phyloP scores from a whole-genome alignment of 2,888 invertebrate species.

The Platycnemis pennipes region DNA sequence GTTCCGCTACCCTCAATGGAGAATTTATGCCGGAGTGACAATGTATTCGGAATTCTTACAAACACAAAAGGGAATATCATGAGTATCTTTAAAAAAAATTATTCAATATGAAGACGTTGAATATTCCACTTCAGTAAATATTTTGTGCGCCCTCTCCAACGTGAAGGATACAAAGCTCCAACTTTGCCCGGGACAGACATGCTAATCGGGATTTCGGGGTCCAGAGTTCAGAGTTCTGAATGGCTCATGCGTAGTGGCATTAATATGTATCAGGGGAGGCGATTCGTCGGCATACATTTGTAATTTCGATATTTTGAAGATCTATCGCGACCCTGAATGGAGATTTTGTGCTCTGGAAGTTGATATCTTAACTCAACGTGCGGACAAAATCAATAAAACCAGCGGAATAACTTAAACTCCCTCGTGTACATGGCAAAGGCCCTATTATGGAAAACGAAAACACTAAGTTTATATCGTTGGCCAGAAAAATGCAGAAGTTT shows the following conservation, averaged over 20 bases:
- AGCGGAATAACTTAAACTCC: too few relatives aligned
- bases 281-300: not conserved
- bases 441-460: too few relatives aligned
- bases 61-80: not conserved
- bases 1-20: not conserved
- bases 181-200: not conserved
- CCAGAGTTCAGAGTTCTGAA: not conserved
- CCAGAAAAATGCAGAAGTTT: too few relatives aligned
- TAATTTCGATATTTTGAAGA: not conserved
- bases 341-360: not conserved
- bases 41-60: not conserved
- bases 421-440: too few relatives aligned
- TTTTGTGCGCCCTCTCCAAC: not conserved
- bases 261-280: not conserved
- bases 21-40: not conserved
- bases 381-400: too few relatives aligned
- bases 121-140: not conserved
- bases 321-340: not conserved
- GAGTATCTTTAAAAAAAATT: not conserved
- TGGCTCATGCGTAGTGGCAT: not conserved
- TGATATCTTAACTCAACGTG: not conserved
- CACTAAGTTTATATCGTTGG: too few relatives aligned
- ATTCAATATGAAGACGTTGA: not conserved
- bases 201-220: not conserved
- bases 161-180: not conserved